phyloP scores from a whole-genome alignment of 2,888 invertebrate species.

The Amphipoea lucens region DNA sequence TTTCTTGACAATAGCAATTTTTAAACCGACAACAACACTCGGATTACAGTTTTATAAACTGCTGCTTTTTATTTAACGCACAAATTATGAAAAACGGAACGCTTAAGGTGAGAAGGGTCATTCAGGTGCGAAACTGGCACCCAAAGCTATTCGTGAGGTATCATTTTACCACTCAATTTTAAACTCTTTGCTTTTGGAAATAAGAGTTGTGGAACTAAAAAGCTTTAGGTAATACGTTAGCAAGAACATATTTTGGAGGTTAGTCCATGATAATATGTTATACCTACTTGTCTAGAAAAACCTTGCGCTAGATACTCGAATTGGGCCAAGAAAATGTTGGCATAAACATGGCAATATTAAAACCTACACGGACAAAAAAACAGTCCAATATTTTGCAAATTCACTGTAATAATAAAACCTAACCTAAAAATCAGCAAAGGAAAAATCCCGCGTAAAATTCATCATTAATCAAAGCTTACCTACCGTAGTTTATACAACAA shows the following conservation, averaged over 20 bases:
- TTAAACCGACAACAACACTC: constrained; percentile 68
- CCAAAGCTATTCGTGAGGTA: constrained; percentile 35
- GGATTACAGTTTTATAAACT: constrained; percentile 69
- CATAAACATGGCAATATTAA: constrained; percentile 29
- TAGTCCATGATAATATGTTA: constrained; percentile 48
- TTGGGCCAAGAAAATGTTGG: constrained; percentile 38
- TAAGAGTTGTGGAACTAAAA: constrained; percentile 34
- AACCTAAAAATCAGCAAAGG: constrained; percentile 20
- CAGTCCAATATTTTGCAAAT: constrained; percentile 28
- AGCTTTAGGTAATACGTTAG: constrained; percentile 7
- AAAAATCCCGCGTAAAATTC: constrained; percentile 21
- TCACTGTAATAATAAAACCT: constrained; percentile 17
- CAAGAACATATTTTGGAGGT: constrained; percentile 34
- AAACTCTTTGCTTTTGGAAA: constrained; percentile 31
- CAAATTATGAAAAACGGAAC: constrained; percentile 69
- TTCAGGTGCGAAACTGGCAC: constrained; percentile 46
- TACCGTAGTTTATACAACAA: constrained; percentile 30
- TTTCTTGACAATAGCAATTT: constrained; percentile 68
- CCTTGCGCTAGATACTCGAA: constrained; percentile 51
- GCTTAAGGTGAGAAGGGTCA: constrained; percentile 69
- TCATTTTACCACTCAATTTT: constrained; percentile 28
- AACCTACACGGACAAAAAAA: constrained; percentile 13
- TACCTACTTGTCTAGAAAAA: constrained; percentile 39
- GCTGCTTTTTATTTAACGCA: constrained; percentile 67
- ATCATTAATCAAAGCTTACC: constrained; percentile 47